Evolutionary conservation across 2,888 invertebrate species (phyloP).

Genomic region (Rugalucina vietnamica): DNA sequence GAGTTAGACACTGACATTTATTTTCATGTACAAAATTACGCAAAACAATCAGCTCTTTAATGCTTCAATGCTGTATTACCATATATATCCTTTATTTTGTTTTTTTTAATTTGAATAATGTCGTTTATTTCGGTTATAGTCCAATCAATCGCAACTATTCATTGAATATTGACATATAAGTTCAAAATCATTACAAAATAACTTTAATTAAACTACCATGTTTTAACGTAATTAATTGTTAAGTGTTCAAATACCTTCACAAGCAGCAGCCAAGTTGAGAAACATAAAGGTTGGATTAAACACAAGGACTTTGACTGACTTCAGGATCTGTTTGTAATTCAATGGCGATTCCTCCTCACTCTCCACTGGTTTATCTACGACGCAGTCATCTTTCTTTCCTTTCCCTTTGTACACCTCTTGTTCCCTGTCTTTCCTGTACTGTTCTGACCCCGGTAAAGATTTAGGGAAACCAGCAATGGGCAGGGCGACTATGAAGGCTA

Average conservation of each 20-base stretch:
- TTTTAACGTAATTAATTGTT: too few species aligned
- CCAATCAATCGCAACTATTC: too few species aligned
- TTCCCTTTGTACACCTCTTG: conserved; percentile 75
- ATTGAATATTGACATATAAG: too few species aligned
- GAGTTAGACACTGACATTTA: too few species aligned
- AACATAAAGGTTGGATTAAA: conserved; percentile 82
- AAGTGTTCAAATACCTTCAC: conserved; percentile 86
- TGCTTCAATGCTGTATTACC: too few species aligned
- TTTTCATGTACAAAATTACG: too few species aligned
- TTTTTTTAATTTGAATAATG: too few species aligned
- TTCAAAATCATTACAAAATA: too few species aligned
- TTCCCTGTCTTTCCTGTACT: conserved; percentile 74
- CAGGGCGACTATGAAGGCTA: conserved; percentile 92
- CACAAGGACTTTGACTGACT: conserved; percentile 76
- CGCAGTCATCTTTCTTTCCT: conserved; percentile 19
- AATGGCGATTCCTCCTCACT: conserved; percentile 27
- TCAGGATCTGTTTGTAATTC: conserved; percentile 72
- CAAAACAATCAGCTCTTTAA: too few species aligned
- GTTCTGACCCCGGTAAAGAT: conserved; percentile 78
- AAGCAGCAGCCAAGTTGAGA: conserved; percentile 82
- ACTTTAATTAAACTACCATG: too few species aligned
- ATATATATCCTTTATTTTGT: too few species aligned
- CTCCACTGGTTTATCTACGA: background rate
- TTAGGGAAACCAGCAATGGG: conserved; percentile 91
- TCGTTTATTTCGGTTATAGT: too few species aligned